Percentiles rank a stretch among this genome's conserved stretches.
These are phyloP conservation scores for Lepus timidus DNA, from an alignment of 2,113 vertebrate genomes.

Conservation along the genomic window DNA sequence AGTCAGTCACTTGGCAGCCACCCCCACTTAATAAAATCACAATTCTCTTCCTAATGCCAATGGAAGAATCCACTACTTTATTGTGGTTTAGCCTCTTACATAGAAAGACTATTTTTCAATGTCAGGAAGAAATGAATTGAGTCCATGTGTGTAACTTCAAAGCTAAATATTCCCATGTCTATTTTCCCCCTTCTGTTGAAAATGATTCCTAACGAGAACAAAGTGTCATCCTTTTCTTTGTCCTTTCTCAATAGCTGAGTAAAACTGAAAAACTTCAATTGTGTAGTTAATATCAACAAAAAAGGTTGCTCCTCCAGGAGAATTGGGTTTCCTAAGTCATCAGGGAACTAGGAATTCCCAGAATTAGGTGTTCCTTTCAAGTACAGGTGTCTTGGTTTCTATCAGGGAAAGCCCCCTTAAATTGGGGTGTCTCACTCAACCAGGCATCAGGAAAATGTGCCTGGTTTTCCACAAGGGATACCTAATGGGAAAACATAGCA, in stretches of 20 bases:
- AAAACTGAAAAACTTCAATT: neutral
- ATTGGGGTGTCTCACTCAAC: neutral
- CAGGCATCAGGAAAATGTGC: neutral
- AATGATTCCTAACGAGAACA: conserved; percentile 39
- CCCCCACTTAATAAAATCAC: neutral
- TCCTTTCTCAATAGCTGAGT: neutral
- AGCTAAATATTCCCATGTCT: neutral
- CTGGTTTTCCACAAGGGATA: neutral
- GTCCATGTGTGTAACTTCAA: neutral
- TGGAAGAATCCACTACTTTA: neutral
- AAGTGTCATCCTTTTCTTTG: neutral
- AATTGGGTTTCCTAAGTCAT: neutral
- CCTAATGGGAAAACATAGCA: neutral
- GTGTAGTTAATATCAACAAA: neutral
- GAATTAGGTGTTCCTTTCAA: neutral
- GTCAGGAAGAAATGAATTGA: neutral
- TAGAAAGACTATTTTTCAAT: conserved; percentile 28
- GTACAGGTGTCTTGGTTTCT: neutral
- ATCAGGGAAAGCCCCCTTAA: neutral
- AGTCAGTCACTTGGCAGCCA: neutral
- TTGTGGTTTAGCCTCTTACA: neutral
- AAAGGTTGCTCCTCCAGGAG: neutral
- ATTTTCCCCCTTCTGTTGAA: neutral
- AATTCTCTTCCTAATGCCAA: neutral
- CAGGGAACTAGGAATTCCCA: neutral